These are phyloP conservation scores for Cairina moschata DNA, from an alignment of 2,113 vertebrate species.

Conservation along the genomic window DNA sequence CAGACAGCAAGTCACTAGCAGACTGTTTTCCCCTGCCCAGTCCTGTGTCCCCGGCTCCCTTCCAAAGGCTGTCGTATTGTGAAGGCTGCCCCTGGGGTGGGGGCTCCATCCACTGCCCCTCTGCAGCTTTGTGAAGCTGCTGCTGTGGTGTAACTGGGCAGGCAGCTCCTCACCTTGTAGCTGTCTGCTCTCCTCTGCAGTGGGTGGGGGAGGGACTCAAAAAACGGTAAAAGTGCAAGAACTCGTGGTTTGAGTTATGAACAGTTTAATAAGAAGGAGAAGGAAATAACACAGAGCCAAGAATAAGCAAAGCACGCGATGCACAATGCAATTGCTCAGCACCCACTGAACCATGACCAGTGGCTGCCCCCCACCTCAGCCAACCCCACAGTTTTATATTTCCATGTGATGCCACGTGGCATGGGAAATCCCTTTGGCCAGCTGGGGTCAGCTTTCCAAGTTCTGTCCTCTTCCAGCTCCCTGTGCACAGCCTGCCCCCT, in stretches of 20 bases:
- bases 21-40: accelerated
- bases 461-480: not conserved
- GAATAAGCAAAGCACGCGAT: not conserved
- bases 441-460: not conserved
- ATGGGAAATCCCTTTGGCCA: not conserved
- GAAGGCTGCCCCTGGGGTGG: not conserved
- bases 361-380: not conserved
- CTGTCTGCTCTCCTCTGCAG: not conserved
- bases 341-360: not conserved
- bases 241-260: not conserved
- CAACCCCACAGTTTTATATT: not conserved
- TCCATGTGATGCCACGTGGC: not conserved
- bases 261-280: not conserved
- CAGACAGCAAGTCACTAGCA: accelerated
- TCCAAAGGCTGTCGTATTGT: accelerated
- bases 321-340: not conserved
- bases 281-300: not conserved
- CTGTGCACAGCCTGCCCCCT: not conserved
- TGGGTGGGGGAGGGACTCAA: not conserved
- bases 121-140: not conserved
- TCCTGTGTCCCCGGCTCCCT: not conserved
- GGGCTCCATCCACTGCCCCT: not conserved
- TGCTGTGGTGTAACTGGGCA: too few species aligned
- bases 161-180: too few species aligned
- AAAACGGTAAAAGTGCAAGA: not conserved